Conservation (phyloP, 2,888 invertebrate genomes). For the Cataglyphis albicans region DNA sequence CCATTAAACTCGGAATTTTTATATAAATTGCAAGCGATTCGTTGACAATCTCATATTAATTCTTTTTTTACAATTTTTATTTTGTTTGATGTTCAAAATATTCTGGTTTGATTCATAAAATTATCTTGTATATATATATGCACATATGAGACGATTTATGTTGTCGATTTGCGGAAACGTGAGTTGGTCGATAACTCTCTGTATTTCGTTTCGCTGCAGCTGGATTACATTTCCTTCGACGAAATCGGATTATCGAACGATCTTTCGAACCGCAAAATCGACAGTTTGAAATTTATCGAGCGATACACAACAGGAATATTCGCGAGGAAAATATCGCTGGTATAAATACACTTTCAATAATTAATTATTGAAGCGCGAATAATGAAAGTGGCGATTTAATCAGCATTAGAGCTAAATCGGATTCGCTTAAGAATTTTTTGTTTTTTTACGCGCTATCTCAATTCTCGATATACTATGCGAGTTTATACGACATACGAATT, state of each 20-base stretch:
- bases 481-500: constrained; percentile 23
- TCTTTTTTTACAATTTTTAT: background rate
- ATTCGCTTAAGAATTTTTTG: constrained; percentile 43
- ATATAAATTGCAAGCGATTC: background rate
- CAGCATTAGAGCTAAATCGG: constrained; percentile 62
- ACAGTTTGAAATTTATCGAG: constrained; percentile 56
- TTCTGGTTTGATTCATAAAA: background rate
- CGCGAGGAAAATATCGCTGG: constrained; percentile 32
- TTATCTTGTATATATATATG: background rate
- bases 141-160: constrained; percentile 5
- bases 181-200: background rate
- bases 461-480: constrained; percentile 4
- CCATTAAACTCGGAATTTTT: background rate
- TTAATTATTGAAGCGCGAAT: constrained; percentile 61
- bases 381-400: constrained; percentile 63
- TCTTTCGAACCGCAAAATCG: constrained; percentile 42
- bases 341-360: constrained; percentile 48
- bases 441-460: background rate
- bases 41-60: background rate
- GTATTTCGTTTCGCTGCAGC: background rate
- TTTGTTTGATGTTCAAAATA: background rate
- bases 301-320: constrained; percentile 27
- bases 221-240: constrained; percentile 29
- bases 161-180: background rate
- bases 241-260: constrained; percentile 45